Conservation (phyloP, 1,140 invertebrate genomes). For the Drosophila lowei region DNA sequence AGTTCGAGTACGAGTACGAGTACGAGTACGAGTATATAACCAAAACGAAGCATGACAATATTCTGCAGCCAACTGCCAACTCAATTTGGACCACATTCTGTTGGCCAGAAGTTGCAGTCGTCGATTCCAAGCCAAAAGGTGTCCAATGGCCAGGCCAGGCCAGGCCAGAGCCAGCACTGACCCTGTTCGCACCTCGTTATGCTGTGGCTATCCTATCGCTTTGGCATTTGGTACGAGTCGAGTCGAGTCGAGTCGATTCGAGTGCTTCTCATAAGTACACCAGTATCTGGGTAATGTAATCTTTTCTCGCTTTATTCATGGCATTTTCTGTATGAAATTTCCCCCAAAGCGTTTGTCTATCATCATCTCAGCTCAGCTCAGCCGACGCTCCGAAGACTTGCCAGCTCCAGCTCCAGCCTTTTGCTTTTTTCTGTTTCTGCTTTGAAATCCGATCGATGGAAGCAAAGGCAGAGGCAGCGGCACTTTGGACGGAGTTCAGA, state of each 20-base stretch:
- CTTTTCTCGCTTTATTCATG: conserved; percentile 40
- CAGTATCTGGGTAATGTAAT: conserved; percentile 28
- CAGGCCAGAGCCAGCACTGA: conserved; percentile 41
- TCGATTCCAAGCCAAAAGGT: conserved; percentile 7
- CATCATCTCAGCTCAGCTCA: conserved; percentile 39
- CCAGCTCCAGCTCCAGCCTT: not conserved
- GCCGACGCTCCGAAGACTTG: not conserved
- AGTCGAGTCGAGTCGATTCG: no score
- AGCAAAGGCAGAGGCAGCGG: not conserved
- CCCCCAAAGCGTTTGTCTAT: conserved; percentile 72
- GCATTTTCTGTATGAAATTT: conserved; percentile 65
- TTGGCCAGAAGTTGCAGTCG: conserved; percentile 10
- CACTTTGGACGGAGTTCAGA: conserved; percentile 14
- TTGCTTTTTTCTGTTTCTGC: conserved; percentile 36
- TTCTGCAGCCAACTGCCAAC: conserved; percentile 11
- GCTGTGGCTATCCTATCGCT: conserved; percentile 21
- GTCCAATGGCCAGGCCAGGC: conserved; percentile 4
- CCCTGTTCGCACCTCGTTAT: conserved; percentile 71
- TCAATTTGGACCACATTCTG: conserved; percentile 29
- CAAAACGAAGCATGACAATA: no score
- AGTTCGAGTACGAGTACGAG: no score
- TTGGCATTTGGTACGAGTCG: conserved; percentile 39
- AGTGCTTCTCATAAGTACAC: conserved; percentile 13
- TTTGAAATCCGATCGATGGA: conserved; percentile 21
- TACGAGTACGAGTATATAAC: no score